A percentile compares a stretch with the other conserved stretches of the same genome.
Evolutionary conservation across 2,797 vertebrate species (phyloP).

Genomic region (Galagoides demidoff): DNA sequence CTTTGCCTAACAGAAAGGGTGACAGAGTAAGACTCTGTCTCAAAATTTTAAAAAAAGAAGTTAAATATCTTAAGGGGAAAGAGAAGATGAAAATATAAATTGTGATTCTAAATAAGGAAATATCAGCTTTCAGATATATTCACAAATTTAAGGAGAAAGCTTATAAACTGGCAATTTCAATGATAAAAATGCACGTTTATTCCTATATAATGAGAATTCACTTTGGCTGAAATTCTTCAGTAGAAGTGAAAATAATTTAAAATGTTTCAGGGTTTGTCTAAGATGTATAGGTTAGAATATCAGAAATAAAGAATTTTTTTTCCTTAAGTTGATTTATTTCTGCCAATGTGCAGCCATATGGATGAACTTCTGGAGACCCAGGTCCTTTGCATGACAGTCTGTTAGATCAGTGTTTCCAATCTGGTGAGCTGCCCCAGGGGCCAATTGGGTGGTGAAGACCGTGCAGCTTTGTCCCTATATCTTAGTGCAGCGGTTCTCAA

Average conservation of each 20-base stretch:
- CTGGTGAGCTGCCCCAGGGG: neutral
- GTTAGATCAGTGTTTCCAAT: neutral
- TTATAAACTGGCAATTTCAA: constrained; percentile 27
- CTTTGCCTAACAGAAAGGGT: too few relatives aligned
- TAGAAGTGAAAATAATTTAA: constrained; percentile 38
- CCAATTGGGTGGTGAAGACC: neutral
- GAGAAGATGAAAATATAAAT: neutral
- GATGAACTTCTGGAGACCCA: neutral
- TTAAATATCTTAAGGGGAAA: constrained; percentile 37
- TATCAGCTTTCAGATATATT: constrained; percentile 1
- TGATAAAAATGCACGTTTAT: constrained; percentile 19
- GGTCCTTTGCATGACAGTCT: neutral
- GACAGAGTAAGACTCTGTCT: too few relatives aligned
- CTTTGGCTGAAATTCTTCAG: constrained; percentile 20
- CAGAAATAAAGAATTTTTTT: neutral
- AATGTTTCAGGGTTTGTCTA: neutral
- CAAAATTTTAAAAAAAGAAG: too few relatives aligned
- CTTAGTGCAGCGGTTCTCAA: neutral
- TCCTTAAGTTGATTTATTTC: neutral
- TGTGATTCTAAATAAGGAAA: constrained; percentile 30
- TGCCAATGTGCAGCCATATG: neutral
- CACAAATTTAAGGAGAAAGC: neutral
- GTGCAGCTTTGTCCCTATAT: neutral
- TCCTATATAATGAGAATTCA: constrained; percentile 1
- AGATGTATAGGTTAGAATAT: neutral